phyloP scores from a whole-genome alignment of 2,888 invertebrate genomes.

The Cephus runcator region DNA sequence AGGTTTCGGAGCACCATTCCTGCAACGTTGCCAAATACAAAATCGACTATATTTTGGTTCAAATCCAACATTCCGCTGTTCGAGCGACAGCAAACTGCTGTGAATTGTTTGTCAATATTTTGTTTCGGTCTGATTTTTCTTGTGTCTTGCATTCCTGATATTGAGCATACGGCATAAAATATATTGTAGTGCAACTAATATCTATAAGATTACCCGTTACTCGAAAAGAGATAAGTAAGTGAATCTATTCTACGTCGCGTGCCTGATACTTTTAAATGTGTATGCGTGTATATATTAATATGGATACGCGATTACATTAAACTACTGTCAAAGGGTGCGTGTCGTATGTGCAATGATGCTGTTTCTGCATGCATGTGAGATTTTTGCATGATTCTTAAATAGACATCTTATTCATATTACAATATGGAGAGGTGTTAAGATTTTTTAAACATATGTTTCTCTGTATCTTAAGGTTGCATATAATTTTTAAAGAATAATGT shows the following conservation, averaged over 20 bases:
- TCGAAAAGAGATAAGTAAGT: conserved; percentile 9
- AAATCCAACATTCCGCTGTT: conserved; percentile 40
- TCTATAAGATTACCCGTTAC: conserved; percentile 10
- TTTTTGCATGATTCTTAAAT: neutral
- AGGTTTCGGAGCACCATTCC: neutral
- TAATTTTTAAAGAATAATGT: neutral
- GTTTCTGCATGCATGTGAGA: conserved; percentile 29
- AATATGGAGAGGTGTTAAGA: neutral
- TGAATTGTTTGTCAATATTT: conserved; percentile 49
- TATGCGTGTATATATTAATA: conserved; percentile 12
- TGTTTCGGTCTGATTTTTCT: conserved; percentile 9
- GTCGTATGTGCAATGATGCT: conserved; percentile 34
- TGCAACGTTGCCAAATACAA: conserved; percentile 35
- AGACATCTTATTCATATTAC: neutral
- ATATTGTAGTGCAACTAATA: conserved; percentile 21
- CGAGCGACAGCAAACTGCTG: conserved; percentile 33
- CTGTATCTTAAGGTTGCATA: neutral
- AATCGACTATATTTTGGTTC: conserved; percentile 35
- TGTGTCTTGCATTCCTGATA: conserved; percentile 10
- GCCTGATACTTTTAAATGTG: conserved; percentile 13
- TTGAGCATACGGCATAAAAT: conserved; percentile 15
- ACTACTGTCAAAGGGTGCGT: conserved; percentile 34
- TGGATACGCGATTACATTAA: conserved; percentile 14
- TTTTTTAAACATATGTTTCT: neutral
- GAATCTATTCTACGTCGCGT: conserved; percentile 15